Evolutionary conservation across 1,140 invertebrate species (phyloP), one percentile per base, ranked within the genome.

Genomic region (Drosophila mauritiana): DNA sequence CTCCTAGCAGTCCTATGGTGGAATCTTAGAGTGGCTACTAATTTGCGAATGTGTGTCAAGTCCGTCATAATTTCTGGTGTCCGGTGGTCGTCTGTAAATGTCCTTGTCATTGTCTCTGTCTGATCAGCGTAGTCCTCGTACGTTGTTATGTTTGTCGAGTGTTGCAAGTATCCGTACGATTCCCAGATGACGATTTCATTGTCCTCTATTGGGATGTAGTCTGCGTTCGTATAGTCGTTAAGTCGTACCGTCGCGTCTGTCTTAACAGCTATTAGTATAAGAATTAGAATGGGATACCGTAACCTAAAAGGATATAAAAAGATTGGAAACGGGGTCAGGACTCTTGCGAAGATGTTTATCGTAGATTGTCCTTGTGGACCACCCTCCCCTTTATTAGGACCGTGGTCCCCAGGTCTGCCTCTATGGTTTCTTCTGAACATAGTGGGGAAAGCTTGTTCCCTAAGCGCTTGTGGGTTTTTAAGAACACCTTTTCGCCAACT

Each of bases 341-440:
- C 2, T 22, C 20, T 3, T 22, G 20, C 2, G 20, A 22, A 22
- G 20, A 22, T 22, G 20, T 22, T 22, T 22, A 22, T 22, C 20
- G 20, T 22, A 22, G 20, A 22, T 22, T 22, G 20, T 22, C 20
- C 20, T 22, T 22, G 20, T 22, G 20, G 20, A 48, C 11, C 11
- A 45, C 17, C 17, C 42, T 45, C 42, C 42, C 17, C 11, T 22
- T 45, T 20, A 22, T 22, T 22, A 45, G 1, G 17, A 45, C 12
- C 22, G 22, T 27, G 5, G 46, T 57, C 15, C 55, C 55, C 15
- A 45, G 40, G 55, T 57, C 22, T 31, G 55, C 25, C 3, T 57
- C 15, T 22, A 57, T 22, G 12, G 17, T 17, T 17, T 34, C 40
- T 8, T 45, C 40, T 8, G n/a, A 43, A 12, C 27, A 45, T 11